Percentiles rank a stretch among this genome's conserved stretches.
Conservation (phyloP, 2,113 vertebrate genomes). For the Plectropomus leopardus region DNA sequence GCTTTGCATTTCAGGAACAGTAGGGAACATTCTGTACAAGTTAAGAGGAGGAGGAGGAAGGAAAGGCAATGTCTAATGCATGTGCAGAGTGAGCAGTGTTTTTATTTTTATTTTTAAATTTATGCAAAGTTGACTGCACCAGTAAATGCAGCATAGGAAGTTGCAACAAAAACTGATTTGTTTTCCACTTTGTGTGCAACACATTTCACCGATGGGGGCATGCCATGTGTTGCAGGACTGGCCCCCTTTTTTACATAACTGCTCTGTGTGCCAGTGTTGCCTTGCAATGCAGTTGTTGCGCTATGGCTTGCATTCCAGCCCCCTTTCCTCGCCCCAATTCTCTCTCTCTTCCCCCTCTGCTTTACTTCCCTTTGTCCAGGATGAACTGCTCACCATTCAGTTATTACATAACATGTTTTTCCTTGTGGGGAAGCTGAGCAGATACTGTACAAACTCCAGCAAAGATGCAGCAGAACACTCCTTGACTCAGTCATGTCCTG, state of each 20-base stretch:
- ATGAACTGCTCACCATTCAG: conserved; percentile 46
- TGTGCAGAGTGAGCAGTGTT: neutral
- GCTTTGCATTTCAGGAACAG: conserved; percentile 73
- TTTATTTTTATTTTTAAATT: too few relatives aligned
- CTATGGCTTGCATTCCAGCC: conserved; percentile 55
- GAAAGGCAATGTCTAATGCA: neutral
- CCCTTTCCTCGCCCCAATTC: conserved; percentile 32
- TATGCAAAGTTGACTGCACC: neutral
- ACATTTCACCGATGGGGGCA: neutral
- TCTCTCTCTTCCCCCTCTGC: conserved; percentile 2
- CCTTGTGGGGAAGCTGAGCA: conserved; percentile 26
- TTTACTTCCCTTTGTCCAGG: conserved; percentile 68
- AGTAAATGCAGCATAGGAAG: neutral
- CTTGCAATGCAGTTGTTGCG: neutral
- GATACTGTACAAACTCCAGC: conserved; percentile 66
- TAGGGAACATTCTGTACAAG: conserved; percentile 79
- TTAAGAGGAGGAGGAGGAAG: conserved; percentile 20
- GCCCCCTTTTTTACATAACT: conserved; percentile 21
- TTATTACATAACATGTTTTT: conserved; percentile 84
- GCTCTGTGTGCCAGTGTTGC: neutral
- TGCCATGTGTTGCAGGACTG: neutral
- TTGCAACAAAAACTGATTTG: conserved; percentile 11
- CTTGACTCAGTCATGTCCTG: conserved; percentile 23
- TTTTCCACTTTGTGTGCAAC: neutral
- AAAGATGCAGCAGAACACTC: conserved; percentile 31